Evolutionary conservation across 2,888 invertebrate species (phyloP), one percentile per base, ranked within the genome.

Genomic region (Rhogogaster chlorosoma): DNA sequence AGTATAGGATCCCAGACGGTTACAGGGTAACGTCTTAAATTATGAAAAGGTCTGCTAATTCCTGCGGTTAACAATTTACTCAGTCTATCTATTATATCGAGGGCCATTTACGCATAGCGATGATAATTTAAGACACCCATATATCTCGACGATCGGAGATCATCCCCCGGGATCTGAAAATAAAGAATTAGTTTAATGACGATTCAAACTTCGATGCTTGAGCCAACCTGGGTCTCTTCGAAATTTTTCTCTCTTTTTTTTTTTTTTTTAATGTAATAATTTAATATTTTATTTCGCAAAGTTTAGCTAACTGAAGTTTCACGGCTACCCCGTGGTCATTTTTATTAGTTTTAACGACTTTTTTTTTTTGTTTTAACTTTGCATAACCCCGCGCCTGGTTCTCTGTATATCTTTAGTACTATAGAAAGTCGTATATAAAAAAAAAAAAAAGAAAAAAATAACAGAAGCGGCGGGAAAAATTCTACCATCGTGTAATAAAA

Each of bases 301-400:
- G 71, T 73, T 26, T 22, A 22, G 22, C 42, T n/a, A 73, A 70
- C 70, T 18, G n/a, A 32, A 67, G 32, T 32, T 32, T 67, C 67
- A 32, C 32, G 67, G 67, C 32, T 29, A 29, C 71, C 71, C 71
- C 71, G 71, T 22, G 71, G 77, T 38, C 80, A 61, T 38, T 80
- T 42, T 64, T 38, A 80, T 61, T 61, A 49, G 61, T 64, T 61
- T 53, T 61, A 57, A 80, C 80, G 61, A 80, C 36, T 49, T 15
- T 38, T 36, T 36, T 22, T 61, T 38, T 29, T 7, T 53, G 6
- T 45, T 45, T 12, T 49, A 73, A 73, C 71, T 73, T 73, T 42
- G n/a, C 42, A 73, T 42, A 71, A 22, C 9, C 42, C 6, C 12
- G n/a, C 7, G 53, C 32, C 10, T 61, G n/a, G 71, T 73, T 73